Evolutionary conservation across 2,888 invertebrate species (phyloP), one percentile per base, ranked within the genome.

Genomic region (Caenorhabditis sp.): DNA sequence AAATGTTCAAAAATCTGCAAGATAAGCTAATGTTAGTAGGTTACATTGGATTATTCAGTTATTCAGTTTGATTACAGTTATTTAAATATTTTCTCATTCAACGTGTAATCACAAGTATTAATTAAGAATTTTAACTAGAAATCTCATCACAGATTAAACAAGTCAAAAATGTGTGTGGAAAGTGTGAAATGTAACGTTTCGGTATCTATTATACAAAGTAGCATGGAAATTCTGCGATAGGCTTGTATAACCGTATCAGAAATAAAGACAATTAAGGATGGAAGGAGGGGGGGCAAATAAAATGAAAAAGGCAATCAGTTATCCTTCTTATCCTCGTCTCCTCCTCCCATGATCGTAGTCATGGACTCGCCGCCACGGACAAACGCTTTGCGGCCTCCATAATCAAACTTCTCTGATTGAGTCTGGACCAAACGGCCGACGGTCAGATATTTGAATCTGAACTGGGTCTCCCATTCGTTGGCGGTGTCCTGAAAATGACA

Each of bases 401-500:
- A 85, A 27, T 83, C 74, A 7, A 55, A 37, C 45, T 83, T 82
- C 39, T 84, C 78, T 7, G 79, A 78, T n/a, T 72, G 77, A 9
- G 77, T 73, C 22, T 78, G 63, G 15, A 88, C 80, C 45, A 88
- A 72, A 27, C 81, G 80, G n/a, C 87, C 87, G 2, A 84, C 84
- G 17, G 76, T 83, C 24, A 79, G 58, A 37, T 84, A 84, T 53
- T 84, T 84, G 77, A 63, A 80, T 61, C 79, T 81, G 81, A 84
- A 83, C 20, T 70, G 71, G 2, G 68, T 53, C 43, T 82, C 81
- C 84, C 84, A 84, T 65, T 84, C 84, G 56, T 68, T 63, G 27
- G 84, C 83, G 20, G 78, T 79, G 53, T 83, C 82, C 80, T 80
- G 53, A 7, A 76, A 75, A 39, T 30, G 11, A 17, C n/a, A n/a